Evolutionary conservation across 2,797 vertebrate genomes (phyloP), one percentile per base, ranked within the genome.

Genomic region (Menidia menidia): DNA sequence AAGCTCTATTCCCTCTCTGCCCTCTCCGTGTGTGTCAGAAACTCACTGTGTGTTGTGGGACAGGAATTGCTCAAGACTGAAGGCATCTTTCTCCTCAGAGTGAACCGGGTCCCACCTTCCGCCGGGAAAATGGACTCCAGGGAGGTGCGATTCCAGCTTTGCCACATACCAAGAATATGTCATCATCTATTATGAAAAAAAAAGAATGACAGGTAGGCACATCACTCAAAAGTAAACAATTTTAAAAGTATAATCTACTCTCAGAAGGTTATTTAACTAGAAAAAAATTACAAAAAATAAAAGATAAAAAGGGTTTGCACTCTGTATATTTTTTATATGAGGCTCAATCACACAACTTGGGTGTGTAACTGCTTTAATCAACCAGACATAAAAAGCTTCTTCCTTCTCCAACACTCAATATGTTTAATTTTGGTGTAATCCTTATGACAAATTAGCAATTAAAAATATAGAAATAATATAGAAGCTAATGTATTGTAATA

Each of bases 81-180:
- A 99, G 64, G 95, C 92, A 74, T 94, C 85, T n/a, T 95, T 94
- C 85, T 75, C 71, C 74, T 87, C 76, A 0, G 75, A 61, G 52
- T 83, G 68, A 73, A 94, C 85, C 6, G 96, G 96, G 87, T 96
- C 96, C 98, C 97, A 99, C 35, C 87, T 90, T 78, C 50, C 80
- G 33, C 98, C 97, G 0, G 98, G 98, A 85, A 97, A 99, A 82
- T 73, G 78, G 64, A 99, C 92, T 0, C 94, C 94, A 32, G 93
- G 93, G 85, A 96, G 93, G 85, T 99, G 96, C 59, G 91, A 94
- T 2, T 94, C 94, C 82, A 97, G 90, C 88, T 96, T 98, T 74
- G 93, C 93, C 86, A 99, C 94, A 81, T 99, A 99, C 98, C 98
- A 99, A 9, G 88, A 66, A 0, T 99, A 98, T 51, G 98, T 99